Base-by-base conservation (phyloP, 2,888 invertebrate genomes). In the Chrysodeixis includens region DNA sequence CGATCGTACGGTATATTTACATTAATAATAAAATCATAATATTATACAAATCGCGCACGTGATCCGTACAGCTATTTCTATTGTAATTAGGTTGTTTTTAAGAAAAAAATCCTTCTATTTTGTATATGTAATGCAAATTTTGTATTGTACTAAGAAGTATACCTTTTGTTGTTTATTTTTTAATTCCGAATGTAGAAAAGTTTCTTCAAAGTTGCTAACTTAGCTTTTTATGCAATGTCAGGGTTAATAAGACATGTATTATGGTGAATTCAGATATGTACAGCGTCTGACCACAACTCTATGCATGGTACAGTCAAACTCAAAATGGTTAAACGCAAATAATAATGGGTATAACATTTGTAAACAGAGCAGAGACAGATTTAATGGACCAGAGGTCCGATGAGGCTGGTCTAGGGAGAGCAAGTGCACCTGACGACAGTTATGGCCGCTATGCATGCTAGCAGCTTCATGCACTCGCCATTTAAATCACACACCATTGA, bases 1-100 rank as follows among this genome's bases (percentile, higher is more conserved):
- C 88, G 90, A 87, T 88, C 91, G 91, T 90, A 90, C 91, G 90
- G 90, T 90, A 92, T 94, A 93, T 94, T 94, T 93, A 94, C 94
- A 94, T 94, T 93, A 93, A 93, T 94, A 94, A 93, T 93, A 94
- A 93, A 93, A 93, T 93, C 90, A 91, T 93, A 92, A 92, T 93
- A 91, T 92, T 92, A 90, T 88, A 91, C 90, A 91, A 92, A 93
- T 91, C 91, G 89, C 84, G 89, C 86, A 88, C 89, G 67, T 71
- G 69, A 79, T 72, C 54, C 66, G 56, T 74, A 64, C 62, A 74
- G 87, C 88, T 87, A 90, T 92, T 87, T 90, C 89, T 91, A 92
- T 92, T 90, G 89, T 90, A 91, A 93, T 92, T 90, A 88, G 87
- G 82, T 88, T 83, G 84, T 84, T 87, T 86, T 84, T 62, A 63